These are phyloP conservation scores for Acrocephalus scirpaceus DNA, from an alignment of 2,797 vertebrate genomes.

Conservation along the genomic window DNA sequence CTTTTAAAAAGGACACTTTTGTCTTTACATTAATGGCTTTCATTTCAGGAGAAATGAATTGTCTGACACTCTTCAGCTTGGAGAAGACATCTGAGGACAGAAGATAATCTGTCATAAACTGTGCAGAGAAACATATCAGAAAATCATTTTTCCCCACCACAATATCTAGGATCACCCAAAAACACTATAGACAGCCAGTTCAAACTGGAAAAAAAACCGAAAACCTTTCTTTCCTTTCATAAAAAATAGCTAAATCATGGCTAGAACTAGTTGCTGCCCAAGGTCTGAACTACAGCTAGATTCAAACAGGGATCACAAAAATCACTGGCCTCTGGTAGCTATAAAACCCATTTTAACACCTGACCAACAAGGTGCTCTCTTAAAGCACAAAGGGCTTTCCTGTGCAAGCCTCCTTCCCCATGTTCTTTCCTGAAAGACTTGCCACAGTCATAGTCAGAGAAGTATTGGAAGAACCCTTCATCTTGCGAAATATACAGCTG, in stretches of 20 bases:
- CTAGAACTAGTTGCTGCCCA: not conserved
- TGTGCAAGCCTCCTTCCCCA: not conserved
- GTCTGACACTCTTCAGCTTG: not conserved
- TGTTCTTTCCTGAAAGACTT: not conserved
- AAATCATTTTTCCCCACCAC: not conserved
- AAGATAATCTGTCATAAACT: not conserved
- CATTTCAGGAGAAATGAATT: not conserved
- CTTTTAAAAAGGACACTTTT: not conserved
- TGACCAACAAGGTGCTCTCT: not conserved
- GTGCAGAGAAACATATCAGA: not conserved
- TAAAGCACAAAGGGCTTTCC: not conserved
- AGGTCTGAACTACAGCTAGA: not conserved
- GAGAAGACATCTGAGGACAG: not conserved
- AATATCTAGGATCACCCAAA: not conserved
- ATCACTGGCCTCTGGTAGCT: not conserved
- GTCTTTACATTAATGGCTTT: not conserved
- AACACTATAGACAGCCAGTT: not conserved
- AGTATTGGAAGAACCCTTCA: not conserved
- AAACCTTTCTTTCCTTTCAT: not conserved
- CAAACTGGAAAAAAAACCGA: not conserved
- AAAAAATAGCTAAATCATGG: not conserved
- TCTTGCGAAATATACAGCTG: not conserved
- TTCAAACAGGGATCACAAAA: not conserved
- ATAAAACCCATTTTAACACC: not conserved
- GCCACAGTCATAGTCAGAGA: not conserved